Conservation (phyloP, 2,888 invertebrate species). For the Calliopum simillimum region DNA sequence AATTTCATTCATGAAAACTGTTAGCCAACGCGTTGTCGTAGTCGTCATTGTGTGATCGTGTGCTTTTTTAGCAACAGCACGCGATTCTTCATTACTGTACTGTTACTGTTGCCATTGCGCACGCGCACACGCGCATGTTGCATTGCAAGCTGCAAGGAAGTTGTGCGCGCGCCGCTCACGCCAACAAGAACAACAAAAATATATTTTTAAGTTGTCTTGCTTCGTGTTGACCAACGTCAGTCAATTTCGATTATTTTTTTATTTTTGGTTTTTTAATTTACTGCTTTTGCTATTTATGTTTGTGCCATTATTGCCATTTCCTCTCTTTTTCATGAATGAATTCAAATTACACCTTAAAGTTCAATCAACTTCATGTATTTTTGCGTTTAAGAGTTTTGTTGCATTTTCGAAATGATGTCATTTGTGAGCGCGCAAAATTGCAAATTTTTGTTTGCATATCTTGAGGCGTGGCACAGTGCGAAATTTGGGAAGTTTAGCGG, state of each 20-base stretch:
- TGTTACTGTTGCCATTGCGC: not conserved
- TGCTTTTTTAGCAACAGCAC: slow-evolving; percentile 5
- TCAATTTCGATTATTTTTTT: not conserved
- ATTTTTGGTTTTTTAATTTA: not conserved
- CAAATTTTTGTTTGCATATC: slow-evolving; percentile 24
- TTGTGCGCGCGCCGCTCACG: not conserved
- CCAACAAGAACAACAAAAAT: slow-evolving; percentile 1
- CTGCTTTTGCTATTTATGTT: slow-evolving; percentile 1
- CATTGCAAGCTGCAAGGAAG: slow-evolving; percentile 10
- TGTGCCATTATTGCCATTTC: not conserved
- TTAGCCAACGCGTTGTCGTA: slow-evolving; percentile 14
- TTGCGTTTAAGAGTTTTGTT: not conserved
- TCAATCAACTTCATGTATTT: slow-evolving; percentile 21
- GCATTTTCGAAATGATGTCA: slow-evolving; percentile 26
- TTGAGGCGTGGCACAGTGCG: slow-evolving; percentile 22
- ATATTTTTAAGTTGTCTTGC: slow-evolving; percentile 22
- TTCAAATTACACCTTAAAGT: slow-evolving; percentile 17
- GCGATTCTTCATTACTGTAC: slow-evolving; percentile 7
- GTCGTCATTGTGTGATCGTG: not conserved
- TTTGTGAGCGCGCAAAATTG: slow-evolving; percentile 12
- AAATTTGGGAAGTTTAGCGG: no score
- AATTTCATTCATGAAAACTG: slow-evolving; percentile 33
- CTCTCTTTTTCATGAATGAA: slow-evolving; percentile 22
- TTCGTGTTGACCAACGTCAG: slow-evolving; percentile 29
- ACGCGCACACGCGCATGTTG: not conserved